A percentile compares a stretch with the other conserved stretches of the same genome.
phyloP scores from a whole-genome alignment of 2,888 invertebrate species.

The Caenorhabditis uteleia region DNA sequence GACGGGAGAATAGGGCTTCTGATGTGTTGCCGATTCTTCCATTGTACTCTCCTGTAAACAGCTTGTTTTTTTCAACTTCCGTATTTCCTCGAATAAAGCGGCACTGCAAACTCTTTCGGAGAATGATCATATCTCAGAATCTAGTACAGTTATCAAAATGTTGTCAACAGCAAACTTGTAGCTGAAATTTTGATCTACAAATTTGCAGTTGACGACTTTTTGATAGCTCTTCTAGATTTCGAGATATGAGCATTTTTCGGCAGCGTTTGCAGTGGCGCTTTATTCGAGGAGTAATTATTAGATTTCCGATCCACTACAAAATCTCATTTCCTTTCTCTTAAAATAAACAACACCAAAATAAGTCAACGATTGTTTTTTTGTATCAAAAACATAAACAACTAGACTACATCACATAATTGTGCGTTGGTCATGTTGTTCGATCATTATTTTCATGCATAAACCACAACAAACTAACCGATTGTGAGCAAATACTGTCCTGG shows the following conservation, averaged over 20 bases:
- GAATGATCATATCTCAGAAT: too few relatives aligned
- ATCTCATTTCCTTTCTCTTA: neutral
- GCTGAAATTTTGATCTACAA: neutral
- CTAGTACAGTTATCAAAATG: too few relatives aligned
- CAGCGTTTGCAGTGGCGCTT: too few relatives aligned
- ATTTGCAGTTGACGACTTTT: too few relatives aligned
- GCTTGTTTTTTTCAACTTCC: too few relatives aligned
- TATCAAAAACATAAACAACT: neutral
- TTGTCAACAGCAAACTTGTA: neutral
- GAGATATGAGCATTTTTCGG: too few relatives aligned
- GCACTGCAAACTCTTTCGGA: too few relatives aligned
- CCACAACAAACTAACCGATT: slow-evolving; percentile 40
- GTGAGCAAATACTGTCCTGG: slow-evolving; percentile 49
- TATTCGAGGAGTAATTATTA: too few relatives aligned
- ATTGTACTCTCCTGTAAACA: slow-evolving; percentile 39
- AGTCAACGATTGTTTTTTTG: too few relatives aligned
- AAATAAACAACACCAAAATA: too few relatives aligned
- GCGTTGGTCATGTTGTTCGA: too few relatives aligned
- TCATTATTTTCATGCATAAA: slow-evolving; percentile 6
- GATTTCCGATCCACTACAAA: neutral
- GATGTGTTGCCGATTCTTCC: slow-evolving; percentile 40
- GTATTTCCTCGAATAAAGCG: neutral
- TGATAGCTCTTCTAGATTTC: too few relatives aligned
- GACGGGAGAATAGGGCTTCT: slow-evolving; percentile 30
- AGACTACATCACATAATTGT: neutral